These are phyloP conservation scores for Globodera ellingtonae DNA, from an alignment of 1,140 invertebrate species.

Conservation along the genomic window DNA sequence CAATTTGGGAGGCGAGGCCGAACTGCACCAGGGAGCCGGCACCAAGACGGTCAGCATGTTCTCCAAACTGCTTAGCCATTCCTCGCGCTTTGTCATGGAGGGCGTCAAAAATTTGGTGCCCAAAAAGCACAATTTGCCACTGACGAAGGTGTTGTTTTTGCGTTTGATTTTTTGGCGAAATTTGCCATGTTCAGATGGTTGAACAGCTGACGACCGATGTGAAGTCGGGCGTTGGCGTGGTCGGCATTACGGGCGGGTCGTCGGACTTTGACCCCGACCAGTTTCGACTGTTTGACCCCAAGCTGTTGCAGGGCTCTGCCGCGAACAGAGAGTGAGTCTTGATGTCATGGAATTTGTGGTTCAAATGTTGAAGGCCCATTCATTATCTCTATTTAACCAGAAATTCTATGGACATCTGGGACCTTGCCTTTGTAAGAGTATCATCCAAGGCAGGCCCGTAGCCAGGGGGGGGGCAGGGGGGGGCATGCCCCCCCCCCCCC, in stretches of 20 bases:
- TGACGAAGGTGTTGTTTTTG: slow-evolving; percentile 72
- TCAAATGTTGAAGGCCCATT: too few species aligned
- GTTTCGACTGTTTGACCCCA: slow-evolving; percentile 88
- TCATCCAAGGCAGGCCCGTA: too few species aligned
- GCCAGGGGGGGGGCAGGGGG: too few species aligned
- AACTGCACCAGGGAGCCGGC: slow-evolving; percentile 78
- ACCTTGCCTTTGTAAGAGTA: too few species aligned
- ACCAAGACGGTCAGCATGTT: slow-evolving; percentile 97
- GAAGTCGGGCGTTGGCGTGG: slow-evolving; percentile 64
- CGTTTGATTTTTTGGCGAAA: background rate
- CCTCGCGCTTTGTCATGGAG: slow-evolving; percentile 98
- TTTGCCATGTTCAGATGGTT: slow-evolving; percentile 72
- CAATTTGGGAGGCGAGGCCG: slow-evolving; percentile 73
- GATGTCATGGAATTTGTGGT: too few species aligned
- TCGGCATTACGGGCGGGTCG: slow-evolving; percentile 21
- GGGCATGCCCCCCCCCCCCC: too few species aligned
- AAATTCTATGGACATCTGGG: too few species aligned
- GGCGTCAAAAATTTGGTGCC: slow-evolving; percentile 98
- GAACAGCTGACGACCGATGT: slow-evolving; percentile 81
- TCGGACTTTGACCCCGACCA: slow-evolving; percentile 77
- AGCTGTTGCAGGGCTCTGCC: slow-evolving; percentile 75
- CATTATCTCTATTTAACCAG: too few species aligned
- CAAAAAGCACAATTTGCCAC: slow-evolving; percentile 90
- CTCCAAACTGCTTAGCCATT: slow-evolving; percentile 92
- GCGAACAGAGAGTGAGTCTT: slow-evolving; percentile 67